Conservation (phyloP, 2,888 invertebrate genomes). For the Acanthosepion esculentum region DNA sequence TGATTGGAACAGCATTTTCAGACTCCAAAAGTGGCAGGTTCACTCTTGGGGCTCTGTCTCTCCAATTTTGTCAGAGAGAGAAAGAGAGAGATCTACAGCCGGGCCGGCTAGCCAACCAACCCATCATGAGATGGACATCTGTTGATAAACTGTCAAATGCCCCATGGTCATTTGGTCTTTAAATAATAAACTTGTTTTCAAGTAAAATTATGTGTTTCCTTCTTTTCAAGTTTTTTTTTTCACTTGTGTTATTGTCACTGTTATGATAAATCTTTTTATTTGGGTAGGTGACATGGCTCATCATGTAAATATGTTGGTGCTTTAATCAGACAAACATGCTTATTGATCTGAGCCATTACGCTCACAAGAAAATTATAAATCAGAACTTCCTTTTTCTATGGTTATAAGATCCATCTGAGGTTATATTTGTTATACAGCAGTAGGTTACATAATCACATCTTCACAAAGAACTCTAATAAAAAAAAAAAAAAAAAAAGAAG, state of each 20-base stretch:
- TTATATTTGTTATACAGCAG: too few relatives aligned
- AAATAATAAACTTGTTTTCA: conserved; percentile 33
- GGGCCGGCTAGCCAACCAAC: not conserved
- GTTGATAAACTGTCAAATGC: not conserved
- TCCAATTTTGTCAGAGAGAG: not conserved
- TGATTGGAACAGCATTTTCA: not conserved
- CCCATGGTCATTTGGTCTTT: conserved; percentile 33
- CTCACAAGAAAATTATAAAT: not conserved
- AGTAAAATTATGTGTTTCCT: conserved; percentile 25
- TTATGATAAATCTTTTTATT: not conserved
- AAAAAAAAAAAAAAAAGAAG: too few relatives aligned
- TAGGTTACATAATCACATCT: too few relatives aligned
- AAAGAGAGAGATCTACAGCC: not conserved
- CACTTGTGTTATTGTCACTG: not conserved
- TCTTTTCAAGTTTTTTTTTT: not conserved
- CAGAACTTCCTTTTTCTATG: not conserved
- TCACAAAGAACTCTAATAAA: too few relatives aligned
- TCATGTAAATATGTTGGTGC: not conserved
- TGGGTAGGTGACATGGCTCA: conserved; percentile 25
- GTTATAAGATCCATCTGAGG: too few relatives aligned
- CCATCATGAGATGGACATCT: not conserved
- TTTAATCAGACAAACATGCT: not conserved
- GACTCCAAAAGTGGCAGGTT: conserved; percentile 14
- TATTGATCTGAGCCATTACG: not conserved
- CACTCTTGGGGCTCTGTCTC: not conserved